Evolutionary conservation across 1,140 invertebrate genomes (phyloP), one percentile per base, ranked within the genome.

Genomic region (Panagrolaimus sp.): DNA sequence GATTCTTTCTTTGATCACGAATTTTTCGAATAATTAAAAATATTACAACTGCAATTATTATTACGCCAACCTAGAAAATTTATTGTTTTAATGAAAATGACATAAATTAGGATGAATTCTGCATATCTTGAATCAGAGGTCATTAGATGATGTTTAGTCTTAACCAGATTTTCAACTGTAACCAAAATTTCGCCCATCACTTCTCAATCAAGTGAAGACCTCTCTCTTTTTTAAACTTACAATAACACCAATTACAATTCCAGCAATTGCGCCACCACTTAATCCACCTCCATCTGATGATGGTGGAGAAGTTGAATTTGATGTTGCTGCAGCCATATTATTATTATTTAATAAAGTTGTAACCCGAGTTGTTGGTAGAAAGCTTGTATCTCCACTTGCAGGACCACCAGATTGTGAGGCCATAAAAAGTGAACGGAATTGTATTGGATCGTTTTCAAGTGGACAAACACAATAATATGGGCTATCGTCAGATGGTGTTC

Each of bases 211-310:
- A 38, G 7, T 38, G 31, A 38, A 38, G n/a, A 63, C 44, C 47
- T n/a, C n/a, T n/a, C n/a, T n/a, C n/a, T n/a, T n/a, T n/a, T n/a
- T n/a, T n/a, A n/a, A 48, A 74, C 76, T 79, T 61, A 79, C 76
- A 31, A 79, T 31, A 66, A 67, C 47, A 27, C 74, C 76, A 66
- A 79, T 80, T 14, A 78, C 73, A 65, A 78, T 78, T 13, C 67
- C 72, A 9, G 72, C 72, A 43, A 74, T 65, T 27, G 66, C 66
- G 25, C 72, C 72, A 46, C 72, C 69, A 63, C 63, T 66, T 23
- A 74, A 42, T 23, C 72, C 72, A 48, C 14, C 57, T 51, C 1
- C 14, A 5, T 9, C 44, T 25, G 45, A 38, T 16, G 63, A 47
- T 23, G 20, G 20, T 57, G 51, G 20, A 23, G 51, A 25, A 8